Conservation (phyloP, 2,888 invertebrate genomes). For the Drosophila mercatorum region DNA sequence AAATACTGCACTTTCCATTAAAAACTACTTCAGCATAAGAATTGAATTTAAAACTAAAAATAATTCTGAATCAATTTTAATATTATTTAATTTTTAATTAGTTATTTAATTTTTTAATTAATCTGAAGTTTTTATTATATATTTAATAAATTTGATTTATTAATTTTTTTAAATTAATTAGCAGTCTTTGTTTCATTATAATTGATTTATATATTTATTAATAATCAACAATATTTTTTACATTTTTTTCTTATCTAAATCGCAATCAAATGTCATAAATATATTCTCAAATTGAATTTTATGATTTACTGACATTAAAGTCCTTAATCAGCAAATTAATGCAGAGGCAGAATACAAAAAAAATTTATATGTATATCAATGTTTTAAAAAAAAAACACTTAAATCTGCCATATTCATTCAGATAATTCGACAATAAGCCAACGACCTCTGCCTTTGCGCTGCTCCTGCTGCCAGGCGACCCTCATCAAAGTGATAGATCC, state of each 20-base stretch:
- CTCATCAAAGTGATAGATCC: conserved; percentile 76
- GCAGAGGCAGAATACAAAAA: conserved; percentile 16
- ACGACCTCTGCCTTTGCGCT: conserved; percentile 47
- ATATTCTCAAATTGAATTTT: conserved; percentile 48
- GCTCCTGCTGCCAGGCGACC: conserved; percentile 43
- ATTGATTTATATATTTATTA: neutral
- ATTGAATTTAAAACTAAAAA: too few relatives aligned
- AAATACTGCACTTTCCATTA: neutral
- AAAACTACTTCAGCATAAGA: neutral
- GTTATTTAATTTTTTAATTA: too few relatives aligned
- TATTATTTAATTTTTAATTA: too few relatives aligned
- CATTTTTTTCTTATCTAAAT: neutral
- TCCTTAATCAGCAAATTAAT: conserved; percentile 52
- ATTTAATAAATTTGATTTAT: neutral
- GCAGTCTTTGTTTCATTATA: neutral
- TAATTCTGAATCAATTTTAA: too few relatives aligned
- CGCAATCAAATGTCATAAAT: conserved; percentile 6
- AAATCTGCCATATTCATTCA: conserved; percentile 52
- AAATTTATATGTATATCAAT: neutral
- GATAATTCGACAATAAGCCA: conserved; percentile 52
- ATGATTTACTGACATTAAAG: conserved; percentile 33
- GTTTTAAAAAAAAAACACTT: conserved; percentile 15
- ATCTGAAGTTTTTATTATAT: neutral
- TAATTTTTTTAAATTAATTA: neutral
- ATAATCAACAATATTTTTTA: neutral